Percentiles rank a stretch among this genome's conserved stretches.
Evolutionary conservation across 1,140 invertebrate genomes (phyloP).

Genomic region (Aphis gossypii): DNA sequence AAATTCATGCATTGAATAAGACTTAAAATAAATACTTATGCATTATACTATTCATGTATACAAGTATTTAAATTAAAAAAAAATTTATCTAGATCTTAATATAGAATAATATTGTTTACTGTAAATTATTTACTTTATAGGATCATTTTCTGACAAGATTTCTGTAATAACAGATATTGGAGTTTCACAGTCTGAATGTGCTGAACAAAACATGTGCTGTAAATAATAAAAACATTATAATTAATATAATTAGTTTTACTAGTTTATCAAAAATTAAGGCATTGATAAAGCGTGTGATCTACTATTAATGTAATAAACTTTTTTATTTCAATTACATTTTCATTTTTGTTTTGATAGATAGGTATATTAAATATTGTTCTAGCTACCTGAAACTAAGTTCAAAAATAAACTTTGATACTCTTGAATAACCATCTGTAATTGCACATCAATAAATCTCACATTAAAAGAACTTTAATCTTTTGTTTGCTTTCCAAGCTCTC

Average conservation of each 20-base stretch:
- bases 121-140: constrained; percentile 35
- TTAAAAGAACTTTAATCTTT: too few species aligned
- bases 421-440: too few species aligned
- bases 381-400: too few species aligned
- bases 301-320: too few species aligned
- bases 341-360: too few species aligned
- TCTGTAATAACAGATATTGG: constrained; percentile 28
- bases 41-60: not conserved
- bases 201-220: constrained; percentile 40
- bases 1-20: not conserved
- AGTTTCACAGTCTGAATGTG: constrained; percentile 3
- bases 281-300: too few species aligned
- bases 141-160: not conserved
- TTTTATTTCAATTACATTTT: too few species aligned
- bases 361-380: too few species aligned
- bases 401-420: too few species aligned
- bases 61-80: not conserved
- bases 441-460: too few species aligned
- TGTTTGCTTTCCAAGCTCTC: too few species aligned
- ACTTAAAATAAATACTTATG: not conserved
- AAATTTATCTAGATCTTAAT: not conserved
- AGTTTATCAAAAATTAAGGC: not conserved
- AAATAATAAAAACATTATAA: not conserved
- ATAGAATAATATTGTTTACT: not conserved
- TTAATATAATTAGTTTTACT: not conserved